Evolutionary conservation across 2,888 invertebrate species (phyloP).

Genomic region (Brenthis daphne): DNA sequence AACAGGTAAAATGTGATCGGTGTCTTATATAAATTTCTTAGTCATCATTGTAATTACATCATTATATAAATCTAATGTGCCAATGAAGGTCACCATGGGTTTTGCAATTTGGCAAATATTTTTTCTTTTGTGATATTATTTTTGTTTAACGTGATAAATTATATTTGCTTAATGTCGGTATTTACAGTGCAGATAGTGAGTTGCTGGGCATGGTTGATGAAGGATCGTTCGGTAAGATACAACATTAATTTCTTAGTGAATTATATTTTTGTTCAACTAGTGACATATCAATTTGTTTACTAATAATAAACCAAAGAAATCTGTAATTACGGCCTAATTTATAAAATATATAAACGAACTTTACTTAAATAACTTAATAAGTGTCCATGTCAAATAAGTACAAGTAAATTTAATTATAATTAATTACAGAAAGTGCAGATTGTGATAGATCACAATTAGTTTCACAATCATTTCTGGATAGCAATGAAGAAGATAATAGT

Average conservation of each 20-base stretch:
- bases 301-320: slow-evolving; percentile 30
- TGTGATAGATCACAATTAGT: slow-evolving; percentile 78
- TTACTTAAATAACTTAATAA: slow-evolving; percentile 3
- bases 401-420: slow-evolving; percentile 46
- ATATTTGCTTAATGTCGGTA: slow-evolving; percentile 26
- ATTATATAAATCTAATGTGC: slow-evolving; percentile 55
- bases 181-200: slow-evolving; percentile 77
- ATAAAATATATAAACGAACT: background rate
- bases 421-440: slow-evolving; percentile 66
- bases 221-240: slow-evolving; percentile 64
- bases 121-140: slow-evolving; percentile 40
- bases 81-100: slow-evolving; percentile 72
- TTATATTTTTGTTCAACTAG: slow-evolving; percentile 11
- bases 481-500: slow-evolving; percentile 72
- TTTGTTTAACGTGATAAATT: slow-evolving; percentile 45
- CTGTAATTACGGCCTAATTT: slow-evolving; percentile 1
- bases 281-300: slow-evolving; percentile 43
- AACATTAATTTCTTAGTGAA: slow-evolving; percentile 13
- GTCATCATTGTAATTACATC: slow-evolving; percentile 61
- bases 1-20: slow-evolving; percentile 76
- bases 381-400: slow-evolving; percentile 9
- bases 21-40: slow-evolving; percentile 38
- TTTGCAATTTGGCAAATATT: slow-evolving; percentile 68
- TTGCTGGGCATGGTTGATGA: slow-evolving; percentile 75
- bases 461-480: slow-evolving; percentile 80